These are phyloP conservation scores for Alsophila aescularia DNA, from an alignment of 2,888 invertebrate species.

Conservation along the genomic window DNA sequence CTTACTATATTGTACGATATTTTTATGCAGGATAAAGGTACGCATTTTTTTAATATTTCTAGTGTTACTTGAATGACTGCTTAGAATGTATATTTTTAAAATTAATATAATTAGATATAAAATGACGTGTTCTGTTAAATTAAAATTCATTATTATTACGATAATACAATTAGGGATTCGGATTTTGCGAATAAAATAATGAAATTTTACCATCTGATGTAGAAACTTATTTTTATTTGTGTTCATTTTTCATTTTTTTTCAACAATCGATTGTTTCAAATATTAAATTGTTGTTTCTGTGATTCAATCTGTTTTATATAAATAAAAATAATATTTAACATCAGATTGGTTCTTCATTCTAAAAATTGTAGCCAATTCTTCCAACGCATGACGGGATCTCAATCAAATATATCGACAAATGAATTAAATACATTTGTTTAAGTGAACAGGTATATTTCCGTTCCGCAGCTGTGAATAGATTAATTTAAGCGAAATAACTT, in stretches of 20 bases:
- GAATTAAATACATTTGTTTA: conserved; percentile 51
- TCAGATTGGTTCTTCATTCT: conserved; percentile 44
- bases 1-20: conserved; percentile 80
- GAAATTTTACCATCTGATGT: conserved; percentile 28
- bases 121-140: conserved; percentile 65
- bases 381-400: conserved; percentile 70
- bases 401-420: conserved; percentile 55
- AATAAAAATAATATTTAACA: conserved; percentile 48
- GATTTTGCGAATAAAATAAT: conserved; percentile 13
- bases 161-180: conserved; percentile 33
- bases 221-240: conserved; percentile 22
- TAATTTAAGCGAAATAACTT: conserved; percentile 61
- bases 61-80: conserved; percentile 82
- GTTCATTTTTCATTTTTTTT: neutral
- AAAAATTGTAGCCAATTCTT: conserved; percentile 32
- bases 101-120: conserved; percentile 64
- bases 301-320: neutral
- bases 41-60: conserved; percentile 66
- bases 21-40: conserved; percentile 64
- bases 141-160: conserved; percentile 55
- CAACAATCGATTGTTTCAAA: too few relatives aligned
- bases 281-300: too few relatives aligned
- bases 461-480: conserved; percentile 79
- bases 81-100: conserved; percentile 78
- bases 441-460: conserved; percentile 71